Base-by-base conservation (phyloP, 2,888 invertebrate genomes). In the Ormyrus pomaceus region DNA sequence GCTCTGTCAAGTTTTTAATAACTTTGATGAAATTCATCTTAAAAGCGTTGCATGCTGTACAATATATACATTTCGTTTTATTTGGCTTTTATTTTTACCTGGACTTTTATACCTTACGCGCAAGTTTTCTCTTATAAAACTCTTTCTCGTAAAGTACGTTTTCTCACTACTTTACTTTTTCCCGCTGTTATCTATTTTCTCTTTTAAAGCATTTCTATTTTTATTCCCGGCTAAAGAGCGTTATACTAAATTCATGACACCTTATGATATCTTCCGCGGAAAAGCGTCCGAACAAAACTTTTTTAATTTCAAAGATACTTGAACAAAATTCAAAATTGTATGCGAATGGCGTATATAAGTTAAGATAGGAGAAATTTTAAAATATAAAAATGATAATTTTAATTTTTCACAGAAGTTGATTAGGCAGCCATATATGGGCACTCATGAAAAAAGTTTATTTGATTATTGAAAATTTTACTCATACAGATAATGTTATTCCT, bases 151-250 rank as follows among this genome's bases (percentile, higher is more conserved):
- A 59, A 70, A 70, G 59, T 70, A 70, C 59, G n/a, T 70, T 70
- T 70, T 70, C 70, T 70, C 70, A 50, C 59, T 59, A 59, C 70
- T 70, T 70, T 70, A 70, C 59, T 70, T 66, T 66, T 66, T 53
- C 62, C 53, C 7, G n/a, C 53, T 51, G 59, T 58, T 70, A 70
- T 70, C 70, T 59, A 70, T 72, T 72, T 62, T 72, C 45, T 72
- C 72, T 53, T 53, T 62, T 62, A 62, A 72, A 34, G 13, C 46
- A 34, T 62, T 46, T 72, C 72, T 62, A 72, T 62, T 72, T 72
- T 55, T 64, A 72, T 72, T 8, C 62, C 53, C 11, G n/a, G 9
- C 45, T 45, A 48, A 71, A 58, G 34, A 10, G 45, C 11, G n/a
- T 6, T 53, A 61, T 72, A 61, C 11, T 72, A 51, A 72, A 61